phyloP scores from a whole-genome alignment of 2,797 vertebrate genomes.

The Nyctibius grandis region DNA sequence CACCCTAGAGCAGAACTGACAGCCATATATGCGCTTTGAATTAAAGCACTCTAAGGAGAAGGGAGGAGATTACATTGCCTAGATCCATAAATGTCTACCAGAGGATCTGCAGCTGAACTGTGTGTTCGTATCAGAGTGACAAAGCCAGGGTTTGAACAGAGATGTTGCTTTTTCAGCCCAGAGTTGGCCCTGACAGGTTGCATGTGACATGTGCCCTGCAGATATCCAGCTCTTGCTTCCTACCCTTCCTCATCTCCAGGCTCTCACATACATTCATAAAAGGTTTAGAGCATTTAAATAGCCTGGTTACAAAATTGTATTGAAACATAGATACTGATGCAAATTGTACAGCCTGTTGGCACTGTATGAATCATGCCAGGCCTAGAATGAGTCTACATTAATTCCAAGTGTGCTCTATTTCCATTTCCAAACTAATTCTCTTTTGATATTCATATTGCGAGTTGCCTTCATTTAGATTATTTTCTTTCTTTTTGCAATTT shows the following conservation, averaged over 20 bases:
- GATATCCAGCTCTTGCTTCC: not conserved
- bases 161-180: not conserved
- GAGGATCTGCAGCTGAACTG: not conserved
- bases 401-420: constrained; percentile 27
- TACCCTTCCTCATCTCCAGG: not conserved
- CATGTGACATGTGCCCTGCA: not conserved
- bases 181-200: not conserved
- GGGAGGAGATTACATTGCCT: not conserved
- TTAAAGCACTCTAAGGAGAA: not conserved
- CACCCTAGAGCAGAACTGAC: not conserved
- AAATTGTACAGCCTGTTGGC: constrained; percentile 31
- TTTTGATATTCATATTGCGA: constrained; percentile 32
- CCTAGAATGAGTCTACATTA: constrained; percentile 31
- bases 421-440: constrained; percentile 45
- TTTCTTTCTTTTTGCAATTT: not conserved
- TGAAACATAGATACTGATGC: constrained; percentile 20
- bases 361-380: constrained; percentile 4
- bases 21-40: not conserved
- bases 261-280: not conserved
- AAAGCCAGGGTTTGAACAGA: not conserved
- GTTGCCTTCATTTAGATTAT: constrained; percentile 12
- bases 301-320: constrained; percentile 17
- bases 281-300: constrained; percentile 13
- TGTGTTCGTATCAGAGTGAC: not conserved
- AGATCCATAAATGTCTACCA: not conserved